Evolutionary conservation across 2,888 invertebrate species (phyloP).

Genomic region (Zhuqinia jingwanae): DNA sequence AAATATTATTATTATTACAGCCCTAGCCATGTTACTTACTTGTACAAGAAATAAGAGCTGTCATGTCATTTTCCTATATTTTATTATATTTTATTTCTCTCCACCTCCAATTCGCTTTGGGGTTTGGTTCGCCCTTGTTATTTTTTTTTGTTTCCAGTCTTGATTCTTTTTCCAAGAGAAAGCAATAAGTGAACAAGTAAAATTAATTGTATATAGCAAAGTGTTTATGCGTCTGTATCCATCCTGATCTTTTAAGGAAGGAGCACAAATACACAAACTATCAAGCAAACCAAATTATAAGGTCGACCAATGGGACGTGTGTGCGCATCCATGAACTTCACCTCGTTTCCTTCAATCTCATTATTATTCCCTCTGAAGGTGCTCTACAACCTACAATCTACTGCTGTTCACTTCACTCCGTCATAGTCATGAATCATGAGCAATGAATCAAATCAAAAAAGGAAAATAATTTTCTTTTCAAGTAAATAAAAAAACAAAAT

Average conservation of each 20-base stretch:
- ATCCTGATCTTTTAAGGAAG: too few species aligned
- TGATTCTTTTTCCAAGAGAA: not conserved
- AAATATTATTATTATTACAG: too few species aligned
- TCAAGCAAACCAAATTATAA: constrained; percentile 3
- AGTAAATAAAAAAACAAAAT: not conserved
- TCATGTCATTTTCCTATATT: constrained; percentile 9
- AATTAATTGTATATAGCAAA: constrained; percentile 49
- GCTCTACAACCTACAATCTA: not conserved
- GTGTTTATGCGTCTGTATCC: constrained; percentile 19
- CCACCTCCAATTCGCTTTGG: too few species aligned
- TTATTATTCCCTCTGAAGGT: constrained; percentile 12
- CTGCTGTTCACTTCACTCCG: not conserved
- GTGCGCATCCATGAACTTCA: constrained; percentile 66
- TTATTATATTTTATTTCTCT: constrained; percentile 39
- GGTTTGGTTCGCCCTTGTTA: constrained; percentile 2
- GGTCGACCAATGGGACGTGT: not conserved
- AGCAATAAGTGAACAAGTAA: constrained; percentile 19
- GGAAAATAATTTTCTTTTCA: constrained; percentile 30
- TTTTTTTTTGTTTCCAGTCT: not conserved
- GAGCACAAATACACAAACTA: too few species aligned
- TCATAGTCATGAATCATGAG: constrained; percentile 23
- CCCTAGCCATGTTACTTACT: too few species aligned
- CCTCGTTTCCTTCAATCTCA: constrained; percentile 49
- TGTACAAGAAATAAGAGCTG: too few species aligned
- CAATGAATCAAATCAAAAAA: constrained; percentile 60